Evolutionary conservation across 2,113 vertebrate species (phyloP), one percentile per base, ranked within the genome.

Genomic region (Chunga burmeisteri): DNA sequence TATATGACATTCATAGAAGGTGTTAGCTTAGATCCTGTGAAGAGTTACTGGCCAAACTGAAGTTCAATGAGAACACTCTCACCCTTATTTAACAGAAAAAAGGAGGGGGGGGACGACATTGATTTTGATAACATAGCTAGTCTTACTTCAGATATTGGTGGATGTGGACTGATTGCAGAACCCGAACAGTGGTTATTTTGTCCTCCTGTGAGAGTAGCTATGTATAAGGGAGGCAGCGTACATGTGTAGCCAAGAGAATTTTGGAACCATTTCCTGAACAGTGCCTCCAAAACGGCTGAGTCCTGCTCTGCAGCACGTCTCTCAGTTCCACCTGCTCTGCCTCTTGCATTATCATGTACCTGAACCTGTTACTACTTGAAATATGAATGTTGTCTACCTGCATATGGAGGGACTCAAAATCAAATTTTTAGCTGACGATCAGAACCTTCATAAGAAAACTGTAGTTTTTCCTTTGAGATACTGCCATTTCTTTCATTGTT

Each of bases 21-120:
- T 79, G 9, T 27, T 30, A 36, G 34, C 59, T 85, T 22, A 49
- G 63, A 46, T 30, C 10, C 23, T 58, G 6, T 50, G 68, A 42
- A 47, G 9, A 87, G 8, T 58, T 70, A 29, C 44, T 63, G 52
- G 25, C 10, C 44, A 36, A 65, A 50, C 27, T 47, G 13, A 74
- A 32, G 17, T 63, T 74, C 18, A 34, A 6, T 61, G 34, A 81
- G 34, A 30, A 53, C 21, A 42, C 8, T 4, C 4, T 47, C 11
- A 49, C 26, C 11, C 11, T 23, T 67, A 32, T 27, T 62, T 63
- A 70, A 56, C 5, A 46, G 34, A 16, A 50, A 18, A n/a, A 50
- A 55, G 7, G 4, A 17, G 7, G 3, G 7, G 6, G 4, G 1
- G 3, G 3, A 11, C 3, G 10, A 7, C 42, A 61, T 38, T 66